Percentiles rank a stretch among this genome's conserved stretches.
phyloP scores from a whole-genome alignment of 1,140 invertebrate species.

The Eurosta solidaginis region DNA sequence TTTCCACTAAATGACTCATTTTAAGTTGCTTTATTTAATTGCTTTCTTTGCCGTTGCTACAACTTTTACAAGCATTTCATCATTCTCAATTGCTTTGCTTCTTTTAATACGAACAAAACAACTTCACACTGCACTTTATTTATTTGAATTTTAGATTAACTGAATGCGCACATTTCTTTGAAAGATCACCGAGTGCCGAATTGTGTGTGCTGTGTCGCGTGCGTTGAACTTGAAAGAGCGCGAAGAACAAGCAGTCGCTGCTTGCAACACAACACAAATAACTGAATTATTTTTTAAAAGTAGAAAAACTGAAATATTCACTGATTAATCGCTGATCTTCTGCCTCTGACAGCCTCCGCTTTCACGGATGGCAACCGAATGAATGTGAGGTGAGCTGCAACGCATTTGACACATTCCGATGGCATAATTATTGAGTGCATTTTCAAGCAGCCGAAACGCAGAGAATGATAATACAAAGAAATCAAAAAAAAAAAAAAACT shows the following conservation, averaged over 20 bases:
- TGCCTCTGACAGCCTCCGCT: neutral
- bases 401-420: neutral
- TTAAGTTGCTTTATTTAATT: neutral
- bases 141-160: no score
- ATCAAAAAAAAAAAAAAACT: no score
- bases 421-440: neutral
- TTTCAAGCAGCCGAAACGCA: neutral
- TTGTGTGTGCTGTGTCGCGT: neutral
- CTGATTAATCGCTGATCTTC: neutral
- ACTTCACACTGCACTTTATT: neutral
- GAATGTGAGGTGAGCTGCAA: neutral
- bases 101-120: neutral
- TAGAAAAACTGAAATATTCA: no score
- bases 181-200: neutral
- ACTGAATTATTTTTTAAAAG: no score
- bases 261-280: no score
- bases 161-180: neutral
- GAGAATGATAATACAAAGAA: neutral
- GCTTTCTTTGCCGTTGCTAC: neutral
- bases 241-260: no score
- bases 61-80: neutral
- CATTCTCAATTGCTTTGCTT: neutral
- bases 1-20: neutral
- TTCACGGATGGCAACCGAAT: neutral
- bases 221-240: neutral